Conservation (phyloP, 2,888 invertebrate genomes). For the Synergus japonicus region DNA sequence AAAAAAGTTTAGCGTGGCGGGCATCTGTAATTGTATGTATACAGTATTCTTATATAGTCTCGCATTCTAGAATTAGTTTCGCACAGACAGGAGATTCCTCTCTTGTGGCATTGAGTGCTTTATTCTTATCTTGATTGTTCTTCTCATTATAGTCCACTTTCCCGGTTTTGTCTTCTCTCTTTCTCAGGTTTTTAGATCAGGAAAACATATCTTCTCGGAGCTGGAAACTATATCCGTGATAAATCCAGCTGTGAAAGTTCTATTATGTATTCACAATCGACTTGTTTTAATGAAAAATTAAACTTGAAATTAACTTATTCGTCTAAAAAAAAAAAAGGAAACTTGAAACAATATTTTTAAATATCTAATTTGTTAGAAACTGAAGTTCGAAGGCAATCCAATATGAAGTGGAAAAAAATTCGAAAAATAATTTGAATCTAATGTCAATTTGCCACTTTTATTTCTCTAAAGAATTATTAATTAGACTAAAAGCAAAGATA, state of each 20-base stretch:
- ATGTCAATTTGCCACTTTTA: too few relatives aligned
- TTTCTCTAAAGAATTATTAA: too few relatives aligned
- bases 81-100: background rate
- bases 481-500: too few relatives aligned
- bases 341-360: background rate
- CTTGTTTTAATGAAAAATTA: background rate
- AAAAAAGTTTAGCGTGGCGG: conserved; percentile 8
- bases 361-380: too few relatives aligned
- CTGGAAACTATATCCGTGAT: background rate
- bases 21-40: conserved; percentile 6
- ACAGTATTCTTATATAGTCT: background rate
- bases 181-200: conserved; percentile 2
- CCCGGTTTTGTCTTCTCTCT: conserved; percentile 18
- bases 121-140: conserved; percentile 34
- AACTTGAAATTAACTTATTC: background rate
- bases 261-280: background rate
- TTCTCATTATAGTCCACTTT: conserved; percentile 29
- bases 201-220: background rate
- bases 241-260: background rate
- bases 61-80: conserved; percentile 10
- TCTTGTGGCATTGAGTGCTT: conserved; percentile 5
- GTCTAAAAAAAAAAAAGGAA: too few relatives aligned
- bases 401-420: too few relatives aligned
- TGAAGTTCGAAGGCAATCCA: too few relatives aligned
- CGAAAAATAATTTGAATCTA: too few relatives aligned